These are phyloP conservation scores for Anas platyrhynchos DNA, from an alignment of 2,113 vertebrate genomes.

Conservation along the genomic window DNA sequence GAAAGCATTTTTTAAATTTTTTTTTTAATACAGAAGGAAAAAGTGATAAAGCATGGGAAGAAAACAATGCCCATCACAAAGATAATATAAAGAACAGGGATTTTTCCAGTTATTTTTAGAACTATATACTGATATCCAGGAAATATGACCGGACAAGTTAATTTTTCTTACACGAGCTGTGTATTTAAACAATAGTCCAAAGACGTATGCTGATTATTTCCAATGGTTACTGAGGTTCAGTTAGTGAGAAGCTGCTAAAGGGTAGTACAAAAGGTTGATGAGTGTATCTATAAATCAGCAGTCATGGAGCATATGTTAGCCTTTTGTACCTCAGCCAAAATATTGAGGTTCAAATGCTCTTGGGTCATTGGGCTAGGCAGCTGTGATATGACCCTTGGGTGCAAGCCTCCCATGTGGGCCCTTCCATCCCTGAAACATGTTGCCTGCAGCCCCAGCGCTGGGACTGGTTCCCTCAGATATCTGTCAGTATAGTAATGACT, in stretches of 20 bases:
- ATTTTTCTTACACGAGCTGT: background rate
- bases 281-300: background rate
- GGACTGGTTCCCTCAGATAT: background rate
- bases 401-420: background rate
- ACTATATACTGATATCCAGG: background rate
- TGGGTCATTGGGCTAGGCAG: background rate
- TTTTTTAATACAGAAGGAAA: conserved; percentile 11
- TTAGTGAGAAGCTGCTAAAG: background rate
- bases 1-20: background rate
- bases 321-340: background rate
- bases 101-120: background rate
- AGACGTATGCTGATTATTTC: background rate
- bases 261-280: background rate
- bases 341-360: background rate
- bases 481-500: background rate
- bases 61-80: background rate
- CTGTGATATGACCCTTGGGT: background rate
- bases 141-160: background rate
- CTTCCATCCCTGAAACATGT: rapidly evolving
- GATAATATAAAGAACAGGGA: background rate
- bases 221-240: background rate
- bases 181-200: conserved; percentile 10
- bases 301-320: too few species aligned
- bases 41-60: conserved; percentile 21
- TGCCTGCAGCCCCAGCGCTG: background rate